phyloP scores from a whole-genome alignment of 2,113 vertebrate genomes.

The Etheostoma cragini region DNA sequence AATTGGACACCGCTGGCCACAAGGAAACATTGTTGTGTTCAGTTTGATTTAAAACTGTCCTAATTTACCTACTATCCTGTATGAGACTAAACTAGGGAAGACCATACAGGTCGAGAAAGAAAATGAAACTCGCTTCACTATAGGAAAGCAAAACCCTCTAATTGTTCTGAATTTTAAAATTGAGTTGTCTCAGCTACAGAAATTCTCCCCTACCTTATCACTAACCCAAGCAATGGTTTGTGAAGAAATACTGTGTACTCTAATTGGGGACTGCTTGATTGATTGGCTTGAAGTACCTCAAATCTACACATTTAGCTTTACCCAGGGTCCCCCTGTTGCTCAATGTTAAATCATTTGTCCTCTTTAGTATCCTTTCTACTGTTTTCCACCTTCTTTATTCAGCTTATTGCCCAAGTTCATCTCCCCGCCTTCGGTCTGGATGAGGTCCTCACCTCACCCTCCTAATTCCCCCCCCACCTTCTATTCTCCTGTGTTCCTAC shows the following conservation, averaged over 20 bases:
- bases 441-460: slow-evolving; percentile 17
- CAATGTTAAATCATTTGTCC: slow-evolving; percentile 1
- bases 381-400: not conserved
- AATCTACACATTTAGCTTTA: slow-evolving; percentile 1
- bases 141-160: not conserved
- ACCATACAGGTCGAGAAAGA: not conserved
- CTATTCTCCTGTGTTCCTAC: slow-evolving; percentile 30
- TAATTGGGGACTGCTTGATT: not conserved
- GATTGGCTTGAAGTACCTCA: not conserved
- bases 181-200: not conserved
- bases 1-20: not conserved
- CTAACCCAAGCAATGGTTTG: not conserved
- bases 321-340: not conserved
- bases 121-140: not conserved
- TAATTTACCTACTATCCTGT: not conserved
- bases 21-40: slow-evolving; percentile 11
- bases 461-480: not conserved
- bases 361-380: not conserved
- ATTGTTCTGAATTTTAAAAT: slow-evolving; percentile 1
- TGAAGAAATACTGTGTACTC: not conserved
- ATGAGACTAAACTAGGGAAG: not conserved
- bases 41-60: not conserved
- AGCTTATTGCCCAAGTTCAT: not conserved
- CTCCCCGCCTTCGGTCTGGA: not conserved
- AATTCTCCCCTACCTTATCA: not conserved